Conservation (phyloP, 2,113 vertebrate species). For the Thalassoma bifasciatum region DNA sequence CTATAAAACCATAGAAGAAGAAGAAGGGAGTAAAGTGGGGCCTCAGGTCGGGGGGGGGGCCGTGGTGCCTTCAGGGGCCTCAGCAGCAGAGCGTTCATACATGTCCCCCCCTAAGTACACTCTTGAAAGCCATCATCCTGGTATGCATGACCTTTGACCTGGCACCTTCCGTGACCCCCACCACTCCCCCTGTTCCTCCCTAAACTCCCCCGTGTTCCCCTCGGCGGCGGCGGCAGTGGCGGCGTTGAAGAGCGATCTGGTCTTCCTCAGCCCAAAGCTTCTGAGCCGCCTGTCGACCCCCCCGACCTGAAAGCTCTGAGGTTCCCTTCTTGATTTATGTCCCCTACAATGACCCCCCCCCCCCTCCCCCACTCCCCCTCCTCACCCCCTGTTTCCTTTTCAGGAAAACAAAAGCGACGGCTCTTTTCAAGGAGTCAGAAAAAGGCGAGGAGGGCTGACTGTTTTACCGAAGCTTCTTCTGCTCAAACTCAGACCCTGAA, state of each 20-base stretch:
- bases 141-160: slow-evolving; percentile 72
- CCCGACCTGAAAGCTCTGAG: slow-evolving; percentile 83
- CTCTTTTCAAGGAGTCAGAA: slow-evolving; percentile 67
- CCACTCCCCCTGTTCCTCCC: not conserved
- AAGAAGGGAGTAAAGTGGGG: too few relatives aligned
- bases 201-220: slow-evolving; percentile 2
- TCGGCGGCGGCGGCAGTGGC: not conserved
- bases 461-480: too few relatives aligned
- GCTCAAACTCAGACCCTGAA: too few relatives aligned
- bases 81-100: too few relatives aligned
- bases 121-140: slow-evolving; percentile 68
- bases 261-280: slow-evolving; percentile 72
- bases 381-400: slow-evolving; percentile 78
- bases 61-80: not conserved
- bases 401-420: slow-evolving; percentile 84
- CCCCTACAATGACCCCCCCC: slow-evolving; percentile 76
- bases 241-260: slow-evolving; percentile 66
- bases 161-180: slow-evolving; percentile 62
- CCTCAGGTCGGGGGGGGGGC: too few relatives aligned
- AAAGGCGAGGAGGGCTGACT: not conserved
- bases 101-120: slow-evolving; percentile 42
- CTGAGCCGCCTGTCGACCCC: slow-evolving; percentile 71
- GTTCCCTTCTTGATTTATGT: slow-evolving; percentile 93
- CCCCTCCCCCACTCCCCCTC: slow-evolving; percentile 77
- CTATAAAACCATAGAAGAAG: too few relatives aligned